A percentile compares a stretch with the other conserved stretches of the same genome.
Evolutionary conservation across 1,140 invertebrate species (phyloP).

Genomic region (Drosophila nebulosa): DNA sequence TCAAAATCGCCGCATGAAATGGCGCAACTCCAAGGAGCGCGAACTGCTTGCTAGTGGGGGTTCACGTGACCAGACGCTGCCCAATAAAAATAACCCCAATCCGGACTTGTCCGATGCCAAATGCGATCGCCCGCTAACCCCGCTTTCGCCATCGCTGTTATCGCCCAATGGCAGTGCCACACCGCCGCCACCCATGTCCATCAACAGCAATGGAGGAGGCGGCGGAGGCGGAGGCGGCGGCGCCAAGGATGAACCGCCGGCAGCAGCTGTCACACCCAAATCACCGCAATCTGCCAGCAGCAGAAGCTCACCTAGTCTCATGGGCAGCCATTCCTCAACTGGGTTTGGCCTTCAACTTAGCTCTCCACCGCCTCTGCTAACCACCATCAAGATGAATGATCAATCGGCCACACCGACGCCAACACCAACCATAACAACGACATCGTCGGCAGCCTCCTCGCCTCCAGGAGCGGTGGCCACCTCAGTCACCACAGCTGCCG

Average conservation of each 20-base stretch:
- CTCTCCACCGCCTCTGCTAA: constrained; percentile 69
- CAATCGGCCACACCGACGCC: constrained; percentile 50
- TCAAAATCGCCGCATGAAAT: constrained; percentile 97
- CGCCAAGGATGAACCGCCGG: constrained; percentile 58
- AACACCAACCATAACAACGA: constrained; percentile 32
- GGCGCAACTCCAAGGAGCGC: constrained; percentile 98
- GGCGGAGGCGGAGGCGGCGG: not conserved
- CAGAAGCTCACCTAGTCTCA: constrained; percentile 38
- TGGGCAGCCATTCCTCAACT: constrained; percentile 14
- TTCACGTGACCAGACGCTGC: constrained; percentile 95
- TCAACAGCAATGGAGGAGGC: not conserved
- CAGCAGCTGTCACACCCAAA: constrained; percentile 37
- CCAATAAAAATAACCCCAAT: constrained; percentile 98
- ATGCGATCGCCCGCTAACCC: constrained; percentile 86
- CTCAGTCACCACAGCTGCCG: constrained; percentile 33
- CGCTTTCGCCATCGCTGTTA: constrained; percentile 80
- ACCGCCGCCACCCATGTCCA: constrained; percentile 35
- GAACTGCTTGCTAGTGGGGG: constrained; percentile 96
- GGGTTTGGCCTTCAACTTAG: constrained; percentile 62
- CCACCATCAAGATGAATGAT: constrained; percentile 55
- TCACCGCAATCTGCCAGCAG: constrained; percentile 54
- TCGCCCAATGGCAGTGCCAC: constrained; percentile 65
- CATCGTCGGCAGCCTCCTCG: constrained; percentile 60
- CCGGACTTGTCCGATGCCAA: constrained; percentile 96
- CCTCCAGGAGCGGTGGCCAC: constrained; percentile 35